Percentiles rank a stretch among this genome's conserved stretches.
These are phyloP conservation scores for Gallinago media DNA, from an alignment of 2,113 vertebrate species.

Conservation along the genomic window DNA sequence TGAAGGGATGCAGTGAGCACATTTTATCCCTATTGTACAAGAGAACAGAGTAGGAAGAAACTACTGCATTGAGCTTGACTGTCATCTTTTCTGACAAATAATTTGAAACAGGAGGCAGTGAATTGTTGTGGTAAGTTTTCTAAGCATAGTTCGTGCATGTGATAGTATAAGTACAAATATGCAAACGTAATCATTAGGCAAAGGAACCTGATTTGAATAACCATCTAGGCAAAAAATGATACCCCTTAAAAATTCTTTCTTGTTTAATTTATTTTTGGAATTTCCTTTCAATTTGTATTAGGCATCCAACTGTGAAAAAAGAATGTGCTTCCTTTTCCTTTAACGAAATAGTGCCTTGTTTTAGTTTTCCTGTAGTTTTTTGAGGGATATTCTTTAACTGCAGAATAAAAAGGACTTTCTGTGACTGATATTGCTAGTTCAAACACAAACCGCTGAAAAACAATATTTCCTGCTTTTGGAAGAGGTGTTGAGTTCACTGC, in stretches of 20 bases:
- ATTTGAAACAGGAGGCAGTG: background rate
- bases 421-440: background rate
- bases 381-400: background rate
- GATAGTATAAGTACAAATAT: background rate
- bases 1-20: background rate
- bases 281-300: background rate
- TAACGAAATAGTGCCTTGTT: background rate
- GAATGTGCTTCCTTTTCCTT: background rate
- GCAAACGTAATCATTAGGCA: background rate
- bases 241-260: background rate
- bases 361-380: background rate
- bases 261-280: background rate
- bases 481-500: background rate
- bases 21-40: background rate
- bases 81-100: conserved; percentile 14
- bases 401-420: background rate
- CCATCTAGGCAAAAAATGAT: background rate
- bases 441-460: background rate
- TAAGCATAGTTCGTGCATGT: background rate
- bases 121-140: background rate
- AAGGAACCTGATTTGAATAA: background rate
- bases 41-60: background rate
- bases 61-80: background rate
- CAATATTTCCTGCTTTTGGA: background rate
- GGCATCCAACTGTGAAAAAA: background rate